Evolutionary conservation across 2,113 vertebrate genomes (phyloP).

Genomic region (Leuciscus idus): DNA sequence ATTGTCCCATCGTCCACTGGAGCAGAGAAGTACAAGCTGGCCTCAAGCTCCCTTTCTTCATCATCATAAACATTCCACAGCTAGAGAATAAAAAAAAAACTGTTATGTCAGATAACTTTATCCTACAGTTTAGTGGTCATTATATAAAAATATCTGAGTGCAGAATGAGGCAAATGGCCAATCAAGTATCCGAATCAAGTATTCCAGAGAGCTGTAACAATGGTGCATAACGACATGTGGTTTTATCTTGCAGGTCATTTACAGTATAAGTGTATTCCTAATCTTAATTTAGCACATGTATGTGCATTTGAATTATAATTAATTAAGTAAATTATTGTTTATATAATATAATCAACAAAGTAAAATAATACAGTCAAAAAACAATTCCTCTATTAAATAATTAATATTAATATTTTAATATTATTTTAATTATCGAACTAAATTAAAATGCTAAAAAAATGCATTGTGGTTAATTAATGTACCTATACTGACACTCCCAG

Average conservation of each 20-base stretch:
- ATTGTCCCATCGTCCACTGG: slow-evolving; percentile 82
- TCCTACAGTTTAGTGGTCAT: neutral
- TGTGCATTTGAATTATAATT: no score
- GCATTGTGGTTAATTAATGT: no score
- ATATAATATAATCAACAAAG: no score
- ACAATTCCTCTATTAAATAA: neutral
- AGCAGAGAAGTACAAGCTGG: slow-evolving; percentile 77
- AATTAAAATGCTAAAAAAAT: neutral
- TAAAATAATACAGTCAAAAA: no score
- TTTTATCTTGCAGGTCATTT: no score
- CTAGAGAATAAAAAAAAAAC: slow-evolving; percentile 73
- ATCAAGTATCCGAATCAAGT: neutral
- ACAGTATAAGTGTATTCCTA: no score
- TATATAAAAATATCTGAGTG: neutral
- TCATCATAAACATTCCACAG: slow-evolving; percentile 78
- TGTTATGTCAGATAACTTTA: slow-evolving; percentile 40
- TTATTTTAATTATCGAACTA: neutral
- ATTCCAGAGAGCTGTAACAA: neutral
- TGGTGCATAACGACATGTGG: no score
- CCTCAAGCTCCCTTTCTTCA: slow-evolving; percentile 79
- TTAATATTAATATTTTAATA: neutral
- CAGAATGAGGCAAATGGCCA: neutral
- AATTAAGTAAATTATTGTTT: no score
- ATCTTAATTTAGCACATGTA: no score
- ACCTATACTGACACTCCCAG: no score